Base-by-base conservation (phyloP, 2,888 invertebrate species). In the Dromius quadrimaculatus region DNA sequence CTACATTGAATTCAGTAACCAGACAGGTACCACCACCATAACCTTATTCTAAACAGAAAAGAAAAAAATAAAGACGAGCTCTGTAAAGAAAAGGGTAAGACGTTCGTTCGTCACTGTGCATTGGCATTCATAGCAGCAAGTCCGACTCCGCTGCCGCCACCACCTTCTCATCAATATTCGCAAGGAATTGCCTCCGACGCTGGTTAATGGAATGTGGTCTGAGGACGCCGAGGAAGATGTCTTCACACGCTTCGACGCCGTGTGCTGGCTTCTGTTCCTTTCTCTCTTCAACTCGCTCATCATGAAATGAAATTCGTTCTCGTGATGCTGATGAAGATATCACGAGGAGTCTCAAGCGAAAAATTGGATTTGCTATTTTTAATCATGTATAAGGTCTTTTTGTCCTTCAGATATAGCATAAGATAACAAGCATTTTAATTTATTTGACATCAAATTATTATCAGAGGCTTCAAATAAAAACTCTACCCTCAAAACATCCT, bases 151-250 rank as follows among this genome's bases (percentile, higher is more conserved):
- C 74, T 73, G 74, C 75, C 74, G 73, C 73, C 73, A 73, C 43
- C 63, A 50, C 20, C 73, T 73, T 74, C 77, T 78, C 78, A 80
- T 81, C 79, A 81, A 80, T 79, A 80, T 81, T 80, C 79, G 78
- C 76, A 75, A 77, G 77, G 79, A 79, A 79, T 79, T 78, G 79
- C 79, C 76, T 76, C 75, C 78, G 77, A 78, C 78, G 79, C 78
- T 79, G 78, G 75, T 77, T 79, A 80, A 80, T 80, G 79, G 79
- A 79, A 80, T 79, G 80, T 78, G 79, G 78, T 76, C 77, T 76
- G 71, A 73, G 66, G 71, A 64, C 72, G 71, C 71, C 50, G 9
- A 38, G 32, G 34, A 50, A 50, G 59, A 59, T 20, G 59, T 59
- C 36, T 59, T 59, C 36, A 36, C 59, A 57, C 57, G 22, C 50